phyloP scores from a whole-genome alignment of 2,888 invertebrate species.

The Nemurella pictetii region DNA sequence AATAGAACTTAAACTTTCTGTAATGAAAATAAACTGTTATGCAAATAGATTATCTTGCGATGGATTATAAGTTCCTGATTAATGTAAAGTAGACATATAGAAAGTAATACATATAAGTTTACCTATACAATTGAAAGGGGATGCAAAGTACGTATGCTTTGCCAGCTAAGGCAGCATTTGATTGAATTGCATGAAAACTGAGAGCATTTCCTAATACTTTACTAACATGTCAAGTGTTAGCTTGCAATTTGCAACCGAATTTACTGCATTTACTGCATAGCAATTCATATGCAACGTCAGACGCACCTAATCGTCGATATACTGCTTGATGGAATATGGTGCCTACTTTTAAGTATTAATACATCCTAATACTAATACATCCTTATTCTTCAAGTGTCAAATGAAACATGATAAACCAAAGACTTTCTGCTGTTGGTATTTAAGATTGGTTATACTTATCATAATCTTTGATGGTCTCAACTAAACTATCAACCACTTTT shows the following conservation, averaged over 20 bases:
- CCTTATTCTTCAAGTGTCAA: not conserved
- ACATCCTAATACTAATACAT: not conserved
- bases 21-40: not conserved
- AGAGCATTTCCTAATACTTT: not conserved
- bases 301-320: not conserved
- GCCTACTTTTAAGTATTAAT: not conserved
- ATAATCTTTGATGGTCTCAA: not conserved
- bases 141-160: not conserved
- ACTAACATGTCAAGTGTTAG: not conserved
- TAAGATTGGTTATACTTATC: too few species aligned
- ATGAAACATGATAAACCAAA: not conserved
- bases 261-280: not conserved
- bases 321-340: not conserved
- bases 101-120: not conserved
- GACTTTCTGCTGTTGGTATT: not conserved
- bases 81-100: not conserved
- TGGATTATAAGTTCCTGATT: not conserved
- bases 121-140: not conserved
- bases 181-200: not conserved
- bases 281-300: not conserved
- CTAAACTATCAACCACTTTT: not conserved
- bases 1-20: not conserved
- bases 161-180: not conserved
- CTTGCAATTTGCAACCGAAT: too few species aligned
- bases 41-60: not conserved